These are phyloP conservation scores for Boloria euphrosyne DNA, from an alignment of 2,888 invertebrate species.

Conservation along the genomic window DNA sequence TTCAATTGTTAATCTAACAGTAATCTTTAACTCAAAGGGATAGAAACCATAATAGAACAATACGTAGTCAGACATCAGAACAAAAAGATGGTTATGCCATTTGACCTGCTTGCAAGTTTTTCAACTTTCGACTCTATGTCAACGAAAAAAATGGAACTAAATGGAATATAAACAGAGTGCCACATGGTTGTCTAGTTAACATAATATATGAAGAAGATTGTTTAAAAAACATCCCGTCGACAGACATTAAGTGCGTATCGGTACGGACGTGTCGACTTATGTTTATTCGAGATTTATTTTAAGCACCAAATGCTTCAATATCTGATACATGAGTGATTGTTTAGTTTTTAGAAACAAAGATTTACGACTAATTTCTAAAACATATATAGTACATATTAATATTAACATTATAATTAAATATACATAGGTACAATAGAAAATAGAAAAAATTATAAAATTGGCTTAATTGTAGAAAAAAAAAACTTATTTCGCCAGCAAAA, in stretches of 20 bases:
- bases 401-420: too few relatives aligned
- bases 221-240: conserved; percentile 66
- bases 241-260: conserved; percentile 60
- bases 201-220: conserved; percentile 70
- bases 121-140: conserved; percentile 53
- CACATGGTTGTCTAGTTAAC: conserved; percentile 69
- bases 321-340: conserved; percentile 9
- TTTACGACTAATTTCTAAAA: background rate
- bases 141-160: conserved; percentile 39
- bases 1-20: conserved; percentile 31
- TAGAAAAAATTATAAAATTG: too few relatives aligned
- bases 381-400: too few relatives aligned
- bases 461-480: too few relatives aligned
- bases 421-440: too few relatives aligned
- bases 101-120: conserved; percentile 44
- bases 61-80: conserved; percentile 40
- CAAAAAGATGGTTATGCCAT: conserved; percentile 46
- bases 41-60: conserved; percentile 47
- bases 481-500: too few relatives aligned
- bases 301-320: conserved; percentile 25
- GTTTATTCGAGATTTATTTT: conserved; percentile 34
- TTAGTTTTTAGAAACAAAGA: background rate
- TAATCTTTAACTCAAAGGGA: conserved; percentile 41
- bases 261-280: conserved; percentile 35
- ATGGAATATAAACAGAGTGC: conserved; percentile 47